These are phyloP conservation scores for Polypterus senegalus DNA, from an alignment of 2,113 vertebrate genomes.

Conservation along the genomic window DNA sequence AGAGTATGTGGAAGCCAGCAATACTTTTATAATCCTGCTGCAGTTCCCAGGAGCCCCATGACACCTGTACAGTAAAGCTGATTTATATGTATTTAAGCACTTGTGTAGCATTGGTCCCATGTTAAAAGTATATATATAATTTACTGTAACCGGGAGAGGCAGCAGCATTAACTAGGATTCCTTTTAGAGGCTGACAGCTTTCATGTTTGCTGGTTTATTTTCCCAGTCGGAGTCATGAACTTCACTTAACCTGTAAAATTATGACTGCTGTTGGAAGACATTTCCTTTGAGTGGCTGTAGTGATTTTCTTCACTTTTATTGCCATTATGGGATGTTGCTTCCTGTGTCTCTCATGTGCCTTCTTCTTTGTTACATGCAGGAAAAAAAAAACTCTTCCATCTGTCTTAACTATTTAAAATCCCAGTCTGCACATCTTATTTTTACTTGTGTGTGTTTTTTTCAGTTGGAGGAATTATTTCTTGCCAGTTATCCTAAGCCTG, in stretches of 20 bases:
- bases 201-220: conserved; percentile 15
- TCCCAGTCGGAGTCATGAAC: conserved; percentile 5
- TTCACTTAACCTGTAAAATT: conserved; percentile 2
- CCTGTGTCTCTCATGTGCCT: conserved; percentile 7
- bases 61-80: conserved; percentile 12
- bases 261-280: conserved; percentile 4
- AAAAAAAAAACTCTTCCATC: not conserved
- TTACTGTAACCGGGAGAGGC: conserved; percentile 7
- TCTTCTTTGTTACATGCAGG: not conserved
- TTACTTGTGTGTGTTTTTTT: not conserved
- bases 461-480: not conserved
- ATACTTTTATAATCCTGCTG: conserved; percentile 9
- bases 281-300: conserved; percentile 12
- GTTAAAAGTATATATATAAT: conserved; percentile 11
- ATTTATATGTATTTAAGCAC: conserved; percentile 11
- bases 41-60: conserved; percentile 4
- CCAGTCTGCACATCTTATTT: not conserved
- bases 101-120: not conserved
- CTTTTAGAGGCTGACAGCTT: conserved; percentile 3
- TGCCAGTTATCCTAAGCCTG: not conserved
- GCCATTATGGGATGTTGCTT: not conserved
- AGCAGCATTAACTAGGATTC: conserved; percentile 3
- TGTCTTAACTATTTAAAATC: not conserved
- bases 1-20: not conserved
- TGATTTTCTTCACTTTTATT: conserved; percentile 13